phyloP scores from a whole-genome alignment of 2,888 invertebrate species.

The Matsumyia berberina region DNA sequence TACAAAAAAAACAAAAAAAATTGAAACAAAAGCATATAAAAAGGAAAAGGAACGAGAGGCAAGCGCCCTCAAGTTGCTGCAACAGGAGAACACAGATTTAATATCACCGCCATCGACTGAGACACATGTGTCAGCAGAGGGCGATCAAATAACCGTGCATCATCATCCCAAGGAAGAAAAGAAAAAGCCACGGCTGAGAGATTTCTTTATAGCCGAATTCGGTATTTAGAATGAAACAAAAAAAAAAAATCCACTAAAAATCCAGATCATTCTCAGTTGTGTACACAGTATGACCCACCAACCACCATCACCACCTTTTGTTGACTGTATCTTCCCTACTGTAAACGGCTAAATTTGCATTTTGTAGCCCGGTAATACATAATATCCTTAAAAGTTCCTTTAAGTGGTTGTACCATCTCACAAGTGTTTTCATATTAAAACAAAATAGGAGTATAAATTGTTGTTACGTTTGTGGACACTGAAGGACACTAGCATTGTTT shows the following conservation, averaged over 20 bases:
- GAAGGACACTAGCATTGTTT: too few relatives aligned
- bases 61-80: conserved; percentile 82
- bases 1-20: neutral
- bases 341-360: conserved; percentile 65
- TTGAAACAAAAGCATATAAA: conserved; percentile 80
- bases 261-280: conserved; percentile 56
- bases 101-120: conserved; percentile 81
- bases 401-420: conserved; percentile 16
- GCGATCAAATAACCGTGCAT: conserved; percentile 85
- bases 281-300: conserved; percentile 36
- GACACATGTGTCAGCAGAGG: conserved; percentile 83
- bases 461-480: neutral
- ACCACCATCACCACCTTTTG: conserved; percentile 27
- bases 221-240: conserved; percentile 85
- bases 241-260: conserved; percentile 20
- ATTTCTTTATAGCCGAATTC: conserved; percentile 93
- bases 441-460: neutral
- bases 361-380: conserved; percentile 31
- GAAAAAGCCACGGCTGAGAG: conserved; percentile 94
- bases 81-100: conserved; percentile 81
- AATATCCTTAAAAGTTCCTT: conserved; percentile 22
- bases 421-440: neutral
- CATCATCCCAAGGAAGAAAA: conserved; percentile 90
- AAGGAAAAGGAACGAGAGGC: conserved; percentile 83
- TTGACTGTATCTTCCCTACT: neutral